Evolutionary conservation across 1,140 invertebrate genomes (phyloP).

Genomic region (Brachionus plicatilis): DNA sequence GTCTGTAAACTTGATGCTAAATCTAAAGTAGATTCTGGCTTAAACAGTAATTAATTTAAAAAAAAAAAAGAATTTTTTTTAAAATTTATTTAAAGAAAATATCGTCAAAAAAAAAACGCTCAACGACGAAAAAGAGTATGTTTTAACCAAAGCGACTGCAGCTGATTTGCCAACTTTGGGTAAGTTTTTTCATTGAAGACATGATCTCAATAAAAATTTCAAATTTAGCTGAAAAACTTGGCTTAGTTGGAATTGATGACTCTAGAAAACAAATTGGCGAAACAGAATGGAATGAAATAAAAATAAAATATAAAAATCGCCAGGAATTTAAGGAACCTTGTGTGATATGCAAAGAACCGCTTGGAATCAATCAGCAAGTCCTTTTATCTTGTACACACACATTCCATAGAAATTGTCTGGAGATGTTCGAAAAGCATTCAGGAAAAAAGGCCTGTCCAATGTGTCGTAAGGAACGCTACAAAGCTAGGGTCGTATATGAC

Average conservation of each 20-base stretch:
- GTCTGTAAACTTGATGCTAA: neutral
- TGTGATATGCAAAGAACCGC: slow-evolving; percentile 56
- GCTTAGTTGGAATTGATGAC: slow-evolving; percentile 5
- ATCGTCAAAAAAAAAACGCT: neutral
- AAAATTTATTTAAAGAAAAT: neutral
- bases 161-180: neutral
- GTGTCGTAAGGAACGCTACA: slow-evolving; percentile 53
- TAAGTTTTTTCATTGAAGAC: neutral
- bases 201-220: neutral
- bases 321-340: slow-evolving; percentile 53
- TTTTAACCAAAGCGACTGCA: neutral
- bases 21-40: slow-evolving; percentile 1
- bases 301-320: slow-evolving; percentile 49
- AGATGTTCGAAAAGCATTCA: slow-evolving; percentile 54
- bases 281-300: slow-evolving; percentile 49
- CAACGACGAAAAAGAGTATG: slow-evolving; percentile 14
- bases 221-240: slow-evolving; percentile 23
- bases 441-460: slow-evolving; percentile 50
- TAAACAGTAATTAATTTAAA: neutral
- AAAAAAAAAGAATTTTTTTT: neutral
- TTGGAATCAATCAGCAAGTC: slow-evolving; percentile 53
- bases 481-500: slow-evolving; percentile 53
- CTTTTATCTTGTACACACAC: slow-evolving; percentile 55
- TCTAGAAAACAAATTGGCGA: slow-evolving; percentile 45
- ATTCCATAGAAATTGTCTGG: slow-evolving; percentile 53